phyloP scores from a whole-genome alignment of 2,888 invertebrate genomes.

The Dusona sp. region DNA sequence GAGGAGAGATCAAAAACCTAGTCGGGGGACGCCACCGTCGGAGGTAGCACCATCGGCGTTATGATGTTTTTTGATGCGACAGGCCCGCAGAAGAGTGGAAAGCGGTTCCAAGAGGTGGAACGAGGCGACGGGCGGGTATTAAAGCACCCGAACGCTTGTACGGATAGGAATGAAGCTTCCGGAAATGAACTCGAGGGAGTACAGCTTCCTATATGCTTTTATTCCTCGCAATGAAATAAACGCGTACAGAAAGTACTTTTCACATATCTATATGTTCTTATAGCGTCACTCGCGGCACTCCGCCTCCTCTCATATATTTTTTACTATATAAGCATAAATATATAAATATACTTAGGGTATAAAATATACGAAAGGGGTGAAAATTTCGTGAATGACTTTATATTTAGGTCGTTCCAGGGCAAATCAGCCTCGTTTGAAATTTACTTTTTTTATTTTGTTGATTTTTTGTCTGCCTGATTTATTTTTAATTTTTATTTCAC shows the following conservation, averaged over 20 bases:
- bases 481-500: no score
- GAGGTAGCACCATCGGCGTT: conserved; percentile 71
- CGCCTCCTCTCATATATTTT: background rate
- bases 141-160: conserved; percentile 23
- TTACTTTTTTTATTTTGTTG: no score
- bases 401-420: no score
- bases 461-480: no score
- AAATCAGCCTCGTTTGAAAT: no score
- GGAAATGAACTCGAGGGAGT: conserved; percentile 80
- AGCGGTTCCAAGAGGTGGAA: background rate
- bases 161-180: conserved; percentile 64
- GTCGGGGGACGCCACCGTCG: conserved; percentile 33
- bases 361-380: background rate
- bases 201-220: conserved; percentile 77
- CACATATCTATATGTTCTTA: conserved; percentile 59
- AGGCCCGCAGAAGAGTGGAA: conserved; percentile 49
- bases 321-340: background rate
- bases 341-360: background rate
- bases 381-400: background rate
- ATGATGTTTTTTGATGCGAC: conserved; percentile 79
- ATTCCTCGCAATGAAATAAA: conserved; percentile 76
- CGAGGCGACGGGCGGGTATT: conserved; percentile 35
- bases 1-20: conserved; percentile 22
- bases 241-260: conserved; percentile 73
- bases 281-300: background rate